Base-by-base conservation (phyloP, 2,888 invertebrate genomes). In the Cantharis rufa region DNA sequence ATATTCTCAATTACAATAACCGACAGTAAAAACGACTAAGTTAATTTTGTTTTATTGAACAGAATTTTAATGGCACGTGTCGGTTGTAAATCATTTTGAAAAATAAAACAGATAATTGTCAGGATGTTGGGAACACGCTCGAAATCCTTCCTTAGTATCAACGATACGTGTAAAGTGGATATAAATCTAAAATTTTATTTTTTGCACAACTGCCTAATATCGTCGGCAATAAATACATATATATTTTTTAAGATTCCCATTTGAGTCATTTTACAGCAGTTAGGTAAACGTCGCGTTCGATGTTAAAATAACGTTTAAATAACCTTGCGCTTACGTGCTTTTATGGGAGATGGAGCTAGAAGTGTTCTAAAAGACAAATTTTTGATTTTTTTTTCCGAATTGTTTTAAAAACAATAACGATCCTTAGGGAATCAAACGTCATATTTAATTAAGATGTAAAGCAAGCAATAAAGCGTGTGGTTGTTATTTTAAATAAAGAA, bases 381-480 rank as follows among this genome's bases (percentile, higher is more conserved):
- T 48, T 21, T 21, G 5, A n/a, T n/a, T 48, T 48, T 48, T 48
- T 11, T 48, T 24, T 9, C 0, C n/a, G 1, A 48, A 48, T 48
- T 48, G n/a, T n/a, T 48, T 48, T n/a, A n/a, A 48, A 48, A 48
- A 48, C n/a, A 48, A 48, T 3, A n/a, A 18, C 2, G 18, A 18
- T 18, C 3, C 1, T 16, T 2, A 18, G 18, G 18, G 18, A 18
- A 18, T 18, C n/a, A n/a, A 48, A n/a, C 5, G 48, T 48, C 48
- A 48, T 9, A n/a, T 48, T 48, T 48, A 48, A 48, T 48, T 48
- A 48, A 48, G 48, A 48, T 48, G 48, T 48, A 48, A n/a, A 66
- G 24, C 28, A n/a, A 66, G 24, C 28, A 71, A 62, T 71, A 63
- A 71, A 27, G 63, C 70, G 62, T 62, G 62, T 70, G 21, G 62